Evolutionary conservation across 2,113 vertebrate genomes (phyloP).

Genomic region (Callorhinus ursinus): DNA sequence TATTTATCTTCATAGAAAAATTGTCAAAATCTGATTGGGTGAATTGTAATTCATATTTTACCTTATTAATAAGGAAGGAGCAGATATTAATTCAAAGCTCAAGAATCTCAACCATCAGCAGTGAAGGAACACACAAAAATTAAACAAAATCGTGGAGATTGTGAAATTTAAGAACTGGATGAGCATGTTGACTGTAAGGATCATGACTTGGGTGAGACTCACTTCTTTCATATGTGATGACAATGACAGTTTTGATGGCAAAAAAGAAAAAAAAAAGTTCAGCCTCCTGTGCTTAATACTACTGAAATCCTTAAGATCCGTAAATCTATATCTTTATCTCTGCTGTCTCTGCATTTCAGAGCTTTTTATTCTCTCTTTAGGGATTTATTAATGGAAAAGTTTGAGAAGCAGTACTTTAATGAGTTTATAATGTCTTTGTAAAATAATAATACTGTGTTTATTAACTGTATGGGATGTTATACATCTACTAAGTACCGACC

Average conservation of each 20-base stretch:
- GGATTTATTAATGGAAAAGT: not conserved
- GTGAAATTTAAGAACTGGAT: not conserved
- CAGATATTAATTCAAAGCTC: not conserved
- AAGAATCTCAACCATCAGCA: not conserved
- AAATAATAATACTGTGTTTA: not conserved
- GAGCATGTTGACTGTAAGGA: not conserved
- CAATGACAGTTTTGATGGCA: not conserved
- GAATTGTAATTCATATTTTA: not conserved
- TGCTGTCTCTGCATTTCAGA: not conserved
- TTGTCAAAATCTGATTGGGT: not conserved
- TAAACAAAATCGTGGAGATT: not conserved
- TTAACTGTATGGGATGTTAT: not conserved
- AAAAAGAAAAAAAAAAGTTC: not conserved
- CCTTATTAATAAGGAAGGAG: not conserved
- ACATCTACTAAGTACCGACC: not conserved
- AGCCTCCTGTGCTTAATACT: not conserved
- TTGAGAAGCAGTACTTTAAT: not conserved
- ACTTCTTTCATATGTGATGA: not conserved
- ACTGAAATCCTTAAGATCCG: not conserved
- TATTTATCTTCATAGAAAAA: not conserved
- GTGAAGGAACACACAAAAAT: not conserved
- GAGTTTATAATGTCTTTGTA: not conserved
- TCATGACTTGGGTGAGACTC: not conserved
- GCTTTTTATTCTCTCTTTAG: not conserved
- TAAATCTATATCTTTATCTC: not conserved